phyloP scores from a whole-genome alignment of 2,797 vertebrate genomes.

The Erethizon dorsatum region DNA sequence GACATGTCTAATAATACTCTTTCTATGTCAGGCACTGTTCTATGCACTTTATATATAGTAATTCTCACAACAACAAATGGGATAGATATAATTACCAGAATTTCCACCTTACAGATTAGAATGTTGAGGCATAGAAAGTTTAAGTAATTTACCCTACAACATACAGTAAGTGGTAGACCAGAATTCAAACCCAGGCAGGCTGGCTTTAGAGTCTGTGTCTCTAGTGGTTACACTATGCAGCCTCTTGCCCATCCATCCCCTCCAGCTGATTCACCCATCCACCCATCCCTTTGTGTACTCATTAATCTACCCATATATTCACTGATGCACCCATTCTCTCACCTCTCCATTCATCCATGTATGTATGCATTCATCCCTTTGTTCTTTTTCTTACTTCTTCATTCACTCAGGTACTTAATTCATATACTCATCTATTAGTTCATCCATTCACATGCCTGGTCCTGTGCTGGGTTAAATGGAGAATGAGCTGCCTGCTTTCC shows the following conservation, averaged over 20 bases:
- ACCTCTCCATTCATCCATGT: background rate
- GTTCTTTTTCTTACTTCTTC: background rate
- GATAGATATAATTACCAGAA: background rate
- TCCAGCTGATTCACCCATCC: background rate
- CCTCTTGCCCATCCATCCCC: background rate
- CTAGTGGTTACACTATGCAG: accelerated
- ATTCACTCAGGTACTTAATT: conserved; percentile 68
- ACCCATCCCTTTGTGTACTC: background rate
- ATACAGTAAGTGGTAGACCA: background rate
- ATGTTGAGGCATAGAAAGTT: background rate
- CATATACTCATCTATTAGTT: conserved; percentile 31
- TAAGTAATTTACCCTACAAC: background rate
- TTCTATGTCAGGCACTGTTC: background rate
- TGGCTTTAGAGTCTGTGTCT: background rate
- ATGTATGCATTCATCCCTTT: conserved; percentile 44
- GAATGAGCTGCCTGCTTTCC: background rate
- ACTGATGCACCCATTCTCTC: background rate
- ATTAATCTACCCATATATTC: background rate
- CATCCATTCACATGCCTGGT: background rate
- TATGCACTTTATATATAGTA: background rate
- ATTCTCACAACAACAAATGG: background rate
- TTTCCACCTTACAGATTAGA: conserved; percentile 19
- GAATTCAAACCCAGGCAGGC: conserved; percentile 3
- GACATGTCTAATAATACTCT: background rate
- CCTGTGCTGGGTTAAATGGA: conserved; percentile 4